Evolutionary conservation across 2,113 vertebrate genomes (phyloP), one percentile per base, ranked within the genome.

Genomic region (Callipepla squamata): DNA sequence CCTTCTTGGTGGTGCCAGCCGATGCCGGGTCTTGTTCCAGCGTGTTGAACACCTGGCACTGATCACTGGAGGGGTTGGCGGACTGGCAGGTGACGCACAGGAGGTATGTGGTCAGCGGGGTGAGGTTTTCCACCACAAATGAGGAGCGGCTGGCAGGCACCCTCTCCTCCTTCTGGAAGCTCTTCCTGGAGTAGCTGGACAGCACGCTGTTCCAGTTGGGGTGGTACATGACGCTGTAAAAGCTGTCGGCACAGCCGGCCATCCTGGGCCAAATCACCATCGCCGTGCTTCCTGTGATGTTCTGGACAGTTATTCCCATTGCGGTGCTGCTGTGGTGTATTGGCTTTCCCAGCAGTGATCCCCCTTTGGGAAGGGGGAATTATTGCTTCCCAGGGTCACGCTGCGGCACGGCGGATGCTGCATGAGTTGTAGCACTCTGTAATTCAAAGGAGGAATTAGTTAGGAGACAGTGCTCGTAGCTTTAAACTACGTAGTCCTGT

Each of bases 211-310:
- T 98, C 98, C 98, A 98, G 97, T 98, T 98, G 21, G 98, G 98
- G 89, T 98, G 98, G 93, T 99, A 99, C 98, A 98, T 98, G 92
- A 99, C 95, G 38, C 98, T 99, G 97, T 99, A 99, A 95, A 99
- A 99, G 79, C 98, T 98, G 96, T 98, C 98, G 0, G 93, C 87
- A 69, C 98, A 99, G 72, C 94, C 47, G 23, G 97, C 97, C 58
- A 97, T 96, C 32, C 97, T 80, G 0, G 97, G 98, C 98, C 98
- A 99, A 73, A 96, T 98, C 55, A 99, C 98, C 53, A 94, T 89
- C 32, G 98, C 98, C 0, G 98, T 98, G 76, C 96, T 98, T 67
- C 98, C 92, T 1, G 98, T 98, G 92, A 99, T 93, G 95, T 99
- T 98, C 92, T 98, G 98, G 78, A 99, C 45, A 0, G 78, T 93